Evolutionary conservation across 2,113 vertebrate species (phyloP).

Genomic region (Megaceryle maxima): DNA sequence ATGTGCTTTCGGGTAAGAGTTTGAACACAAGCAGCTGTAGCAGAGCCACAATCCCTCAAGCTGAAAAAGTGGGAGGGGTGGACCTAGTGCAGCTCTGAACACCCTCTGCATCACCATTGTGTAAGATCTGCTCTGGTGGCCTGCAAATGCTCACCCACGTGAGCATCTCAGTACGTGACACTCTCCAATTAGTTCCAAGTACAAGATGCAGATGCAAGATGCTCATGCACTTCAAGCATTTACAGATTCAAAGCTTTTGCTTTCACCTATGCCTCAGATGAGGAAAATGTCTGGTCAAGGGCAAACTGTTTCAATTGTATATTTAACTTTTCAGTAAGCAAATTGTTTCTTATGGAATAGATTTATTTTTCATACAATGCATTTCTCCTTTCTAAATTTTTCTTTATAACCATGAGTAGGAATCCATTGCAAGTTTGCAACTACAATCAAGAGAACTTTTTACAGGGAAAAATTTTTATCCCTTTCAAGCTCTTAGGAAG

Average conservation of each 20-base stretch:
- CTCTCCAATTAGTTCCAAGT: neutral
- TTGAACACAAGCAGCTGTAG: neutral
- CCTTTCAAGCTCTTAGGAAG: neutral
- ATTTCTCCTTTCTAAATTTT: neutral
- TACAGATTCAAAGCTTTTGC: neutral
- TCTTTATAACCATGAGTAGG: neutral
- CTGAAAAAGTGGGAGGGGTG: neutral
- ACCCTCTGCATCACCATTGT: rapidly evolving
- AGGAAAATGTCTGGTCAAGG: neutral
- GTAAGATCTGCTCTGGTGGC: neutral
- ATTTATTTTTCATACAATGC: neutral
- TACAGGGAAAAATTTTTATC: neutral
- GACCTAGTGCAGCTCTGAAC: neutral
- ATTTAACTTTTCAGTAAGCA: neutral
- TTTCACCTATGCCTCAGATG: neutral
- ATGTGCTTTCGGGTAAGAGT: neutral
- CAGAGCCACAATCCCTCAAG: neutral
- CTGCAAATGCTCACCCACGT: rapidly evolving
- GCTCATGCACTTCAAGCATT: neutral
- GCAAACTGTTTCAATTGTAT: neutral
- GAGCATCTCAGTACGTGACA: neutral
- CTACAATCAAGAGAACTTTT: neutral
- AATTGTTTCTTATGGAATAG: neutral
- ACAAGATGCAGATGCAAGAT: rapidly evolving
- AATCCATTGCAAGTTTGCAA: neutral